phyloP scores from a whole-genome alignment of 2,113 vertebrate species.

The Mirounga angustirostris region DNA sequence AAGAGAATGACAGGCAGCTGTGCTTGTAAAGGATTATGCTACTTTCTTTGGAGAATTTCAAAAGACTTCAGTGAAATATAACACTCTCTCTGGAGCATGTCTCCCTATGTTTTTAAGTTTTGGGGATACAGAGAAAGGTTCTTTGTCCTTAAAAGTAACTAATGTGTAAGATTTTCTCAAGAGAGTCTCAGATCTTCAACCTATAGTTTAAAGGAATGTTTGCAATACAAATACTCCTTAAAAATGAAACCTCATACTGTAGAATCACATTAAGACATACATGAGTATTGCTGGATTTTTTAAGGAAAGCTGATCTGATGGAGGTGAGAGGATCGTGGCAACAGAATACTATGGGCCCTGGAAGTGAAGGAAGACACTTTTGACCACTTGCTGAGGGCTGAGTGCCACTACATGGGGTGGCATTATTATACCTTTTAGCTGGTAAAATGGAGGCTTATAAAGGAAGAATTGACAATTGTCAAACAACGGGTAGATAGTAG shows the following conservation, averaged over 20 bases:
- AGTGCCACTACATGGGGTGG: neutral
- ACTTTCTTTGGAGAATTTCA: conserved; percentile 2
- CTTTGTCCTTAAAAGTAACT: neutral
- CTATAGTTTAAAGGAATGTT: neutral
- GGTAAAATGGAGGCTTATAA: neutral
- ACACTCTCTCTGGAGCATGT: neutral
- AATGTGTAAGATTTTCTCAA: neutral
- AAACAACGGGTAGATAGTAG: neutral
- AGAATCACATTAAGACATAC: neutral
- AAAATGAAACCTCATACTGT: neutral
- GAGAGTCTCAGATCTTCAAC: neutral
- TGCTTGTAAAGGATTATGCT: neutral
- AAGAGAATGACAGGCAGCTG: neutral
- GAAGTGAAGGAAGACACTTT: neutral
- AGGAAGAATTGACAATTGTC: neutral
- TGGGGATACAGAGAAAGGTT: neutral
- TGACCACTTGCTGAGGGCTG: neutral
- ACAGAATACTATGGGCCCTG: rapidly evolving
- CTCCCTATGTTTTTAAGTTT: neutral
- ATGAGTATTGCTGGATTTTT: neutral
- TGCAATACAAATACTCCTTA: neutral
- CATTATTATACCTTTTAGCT: neutral
- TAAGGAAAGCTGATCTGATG: neutral
- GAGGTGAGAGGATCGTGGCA: rapidly evolving
- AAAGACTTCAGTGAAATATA: neutral